phyloP scores from a whole-genome alignment of 1,140 invertebrate genomes.

The Penaeus indicus region DNA sequence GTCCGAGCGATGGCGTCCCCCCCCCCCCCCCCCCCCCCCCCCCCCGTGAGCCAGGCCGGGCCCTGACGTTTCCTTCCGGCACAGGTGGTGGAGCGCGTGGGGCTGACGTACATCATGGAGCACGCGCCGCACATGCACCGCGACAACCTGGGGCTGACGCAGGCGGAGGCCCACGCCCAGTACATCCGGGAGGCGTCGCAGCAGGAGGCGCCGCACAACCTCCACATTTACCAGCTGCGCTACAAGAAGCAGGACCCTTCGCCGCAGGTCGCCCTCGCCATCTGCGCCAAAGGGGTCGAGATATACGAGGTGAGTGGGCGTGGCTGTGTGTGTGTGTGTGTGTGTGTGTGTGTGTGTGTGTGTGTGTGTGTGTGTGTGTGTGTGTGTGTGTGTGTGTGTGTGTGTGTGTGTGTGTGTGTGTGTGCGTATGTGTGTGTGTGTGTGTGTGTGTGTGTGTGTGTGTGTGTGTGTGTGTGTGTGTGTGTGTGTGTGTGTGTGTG shows the following conservation, averaged over 20 bases:
- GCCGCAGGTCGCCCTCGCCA: slow-evolving; percentile 79
- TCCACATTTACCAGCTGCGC: slow-evolving; percentile 90
- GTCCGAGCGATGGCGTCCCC: too few species aligned
- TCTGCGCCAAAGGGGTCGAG: slow-evolving; percentile 88
- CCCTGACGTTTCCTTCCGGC: neutral
- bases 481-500: slow-evolving; percentile 66
- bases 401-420: neutral
- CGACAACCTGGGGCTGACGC: slow-evolving; percentile 82
- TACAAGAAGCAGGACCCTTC: slow-evolving; percentile 79
- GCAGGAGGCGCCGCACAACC: slow-evolving; percentile 88
- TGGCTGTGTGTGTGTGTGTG: slow-evolving; percentile 30
- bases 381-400: slow-evolving; percentile 56
- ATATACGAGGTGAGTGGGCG: slow-evolving; percentile 76
- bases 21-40: too few species aligned
- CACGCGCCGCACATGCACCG: slow-evolving; percentile 77
- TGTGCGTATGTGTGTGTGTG: slow-evolving; percentile 26
- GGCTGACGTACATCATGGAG: slow-evolving; percentile 75
- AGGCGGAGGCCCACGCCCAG: slow-evolving; percentile 83
- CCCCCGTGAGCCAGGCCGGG: too few species aligned
- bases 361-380: slow-evolving; percentile 66
- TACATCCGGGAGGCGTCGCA: slow-evolving; percentile 91
- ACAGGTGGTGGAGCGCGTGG: slow-evolving; percentile 75
- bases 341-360: slow-evolving; percentile 65
- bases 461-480: slow-evolving; percentile 65
- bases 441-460: slow-evolving; percentile 60